Conservation (phyloP, 1,140 invertebrate species). For the Drosophila sechellia region DNA sequence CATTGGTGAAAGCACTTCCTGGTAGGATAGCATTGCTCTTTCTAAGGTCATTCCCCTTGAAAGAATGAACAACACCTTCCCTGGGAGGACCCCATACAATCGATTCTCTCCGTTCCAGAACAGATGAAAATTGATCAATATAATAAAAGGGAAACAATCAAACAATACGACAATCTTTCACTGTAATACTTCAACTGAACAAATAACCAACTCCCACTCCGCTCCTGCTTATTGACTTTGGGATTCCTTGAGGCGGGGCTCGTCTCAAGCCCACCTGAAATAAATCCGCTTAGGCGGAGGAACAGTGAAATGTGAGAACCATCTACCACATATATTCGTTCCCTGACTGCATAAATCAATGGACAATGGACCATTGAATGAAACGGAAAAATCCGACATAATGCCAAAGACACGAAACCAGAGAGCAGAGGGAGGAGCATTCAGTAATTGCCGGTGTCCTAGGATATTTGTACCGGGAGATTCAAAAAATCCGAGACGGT, state of each 20-base stretch:
- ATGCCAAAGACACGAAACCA: conserved; percentile 27
- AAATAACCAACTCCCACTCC: conserved; percentile 25
- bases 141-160: conserved; percentile 39
- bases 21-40: conserved; percentile 23
- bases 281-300: conserved; percentile 68
- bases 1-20: conserved; percentile 43
- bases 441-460: conserved; percentile 56
- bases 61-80: conserved; percentile 6
- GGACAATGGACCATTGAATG: conserved; percentile 64
- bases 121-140: conserved; percentile 35
- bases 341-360: conserved; percentile 75
- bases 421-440: conserved; percentile 29
- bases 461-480: conserved; percentile 7
- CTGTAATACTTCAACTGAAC: conserved; percentile 34
- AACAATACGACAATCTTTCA: conserved; percentile 74
- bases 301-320: conserved; percentile 32
- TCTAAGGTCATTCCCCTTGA: conserved; percentile 33
- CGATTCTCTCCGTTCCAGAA: conserved; percentile 48
- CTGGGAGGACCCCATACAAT: conserved; percentile 3
- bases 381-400: conserved; percentile 63
- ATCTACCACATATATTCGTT: conserved; percentile 3
- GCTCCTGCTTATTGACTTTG: conserved; percentile 47
- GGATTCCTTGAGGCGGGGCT: conserved; percentile 31
- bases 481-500: neutral
- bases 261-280: conserved; percentile 64